Conservation (phyloP, 2,888 invertebrate species). For the Achlya flavicornis region DNA sequence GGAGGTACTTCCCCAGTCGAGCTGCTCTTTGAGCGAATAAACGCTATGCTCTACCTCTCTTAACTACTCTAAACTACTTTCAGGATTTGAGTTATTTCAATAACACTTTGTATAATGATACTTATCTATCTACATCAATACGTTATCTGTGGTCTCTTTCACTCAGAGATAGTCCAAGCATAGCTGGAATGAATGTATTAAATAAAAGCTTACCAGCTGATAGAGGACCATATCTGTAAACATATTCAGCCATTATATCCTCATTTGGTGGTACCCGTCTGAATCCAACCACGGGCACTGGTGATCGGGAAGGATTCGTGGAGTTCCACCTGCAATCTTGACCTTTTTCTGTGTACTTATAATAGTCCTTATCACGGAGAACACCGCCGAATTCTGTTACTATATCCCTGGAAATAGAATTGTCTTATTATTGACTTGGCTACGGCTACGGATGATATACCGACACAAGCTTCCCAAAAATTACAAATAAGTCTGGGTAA, state of each 20-base stretch:
- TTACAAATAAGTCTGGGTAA: no score
- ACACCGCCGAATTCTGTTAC: constrained; percentile 47
- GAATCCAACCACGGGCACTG: constrained; percentile 40
- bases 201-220: constrained; percentile 1
- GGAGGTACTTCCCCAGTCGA: no score
- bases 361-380: constrained; percentile 36
- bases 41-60: no score
- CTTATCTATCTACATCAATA: no score
- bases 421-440: background rate
- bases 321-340: constrained; percentile 31
- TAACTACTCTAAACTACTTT: no score
- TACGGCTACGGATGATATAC: no score
- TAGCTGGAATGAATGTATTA: constrained; percentile 22
- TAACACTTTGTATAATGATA: no score
- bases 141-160: no score
- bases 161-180: no score
- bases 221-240: constrained; percentile 18
- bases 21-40: no score
- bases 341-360: constrained; percentile 24
- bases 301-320: constrained; percentile 11
- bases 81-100: no score
- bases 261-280: constrained; percentile 37
- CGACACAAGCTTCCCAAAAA: no score
- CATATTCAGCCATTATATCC: constrained; percentile 30
- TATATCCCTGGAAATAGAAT: constrained; percentile 36